Conservation (phyloP, 2,888 invertebrate species). For the Andrena bucephala region DNA sequence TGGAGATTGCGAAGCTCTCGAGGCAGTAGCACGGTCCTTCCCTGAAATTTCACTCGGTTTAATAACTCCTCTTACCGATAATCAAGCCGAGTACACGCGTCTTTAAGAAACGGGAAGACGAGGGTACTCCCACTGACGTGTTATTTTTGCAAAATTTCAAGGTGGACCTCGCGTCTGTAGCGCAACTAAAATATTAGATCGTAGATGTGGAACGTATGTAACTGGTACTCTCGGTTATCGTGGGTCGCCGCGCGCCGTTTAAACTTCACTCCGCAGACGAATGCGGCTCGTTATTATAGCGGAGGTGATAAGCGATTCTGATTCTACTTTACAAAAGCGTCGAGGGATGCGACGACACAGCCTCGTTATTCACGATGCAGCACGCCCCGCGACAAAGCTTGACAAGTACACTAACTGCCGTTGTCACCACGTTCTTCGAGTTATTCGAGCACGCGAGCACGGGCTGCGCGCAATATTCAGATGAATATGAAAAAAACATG, state of each 20-base stretch:
- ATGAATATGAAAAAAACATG: constrained; percentile 3
- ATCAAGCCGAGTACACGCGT: too few relatives aligned
- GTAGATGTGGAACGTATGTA: not conserved
- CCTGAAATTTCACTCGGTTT: too few relatives aligned
- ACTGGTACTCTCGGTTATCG: not conserved
- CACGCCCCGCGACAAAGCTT: not conserved
- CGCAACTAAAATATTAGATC: not conserved
- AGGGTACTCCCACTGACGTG: too few relatives aligned
- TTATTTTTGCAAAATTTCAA: constrained; percentile 3
- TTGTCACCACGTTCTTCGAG: not conserved
- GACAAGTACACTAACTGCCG: constrained; percentile 9
- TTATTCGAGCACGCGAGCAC: not conserved
- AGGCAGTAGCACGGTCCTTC: too few relatives aligned
- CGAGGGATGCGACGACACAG: constrained; percentile 1
- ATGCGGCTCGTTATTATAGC: constrained; percentile 13
- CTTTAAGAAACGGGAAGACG: too few relatives aligned
- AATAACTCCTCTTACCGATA: too few relatives aligned
- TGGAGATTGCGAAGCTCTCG: too few relatives aligned
- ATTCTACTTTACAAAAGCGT: constrained; percentile 17
- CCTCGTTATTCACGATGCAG: constrained; percentile 15
- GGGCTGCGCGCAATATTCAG: not conserved
- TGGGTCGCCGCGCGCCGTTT: not conserved
- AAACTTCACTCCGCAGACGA: constrained; percentile 1
- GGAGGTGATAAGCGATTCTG: constrained; percentile 27
- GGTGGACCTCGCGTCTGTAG: not conserved